phyloP scores from a whole-genome alignment of 2,888 invertebrate species.

The Parnassius apollo region DNA sequence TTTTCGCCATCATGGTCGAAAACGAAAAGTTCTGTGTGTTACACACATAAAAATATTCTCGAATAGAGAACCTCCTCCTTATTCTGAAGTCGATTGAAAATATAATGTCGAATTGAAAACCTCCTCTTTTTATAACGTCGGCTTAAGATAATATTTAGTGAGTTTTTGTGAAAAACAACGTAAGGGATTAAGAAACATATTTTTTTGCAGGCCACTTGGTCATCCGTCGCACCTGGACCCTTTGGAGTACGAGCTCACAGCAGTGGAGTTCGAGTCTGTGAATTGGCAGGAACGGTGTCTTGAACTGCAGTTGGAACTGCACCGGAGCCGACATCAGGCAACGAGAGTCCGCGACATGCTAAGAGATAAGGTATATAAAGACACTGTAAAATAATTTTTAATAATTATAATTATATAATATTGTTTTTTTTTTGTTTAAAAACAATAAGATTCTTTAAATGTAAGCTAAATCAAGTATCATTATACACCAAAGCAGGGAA shows the following conservation, averaged over 20 bases:
- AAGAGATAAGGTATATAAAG: conserved; percentile 88
- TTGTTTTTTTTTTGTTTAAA: neutral
- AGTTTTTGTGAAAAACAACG: no score
- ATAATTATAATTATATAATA: no score
- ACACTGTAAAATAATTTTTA: no score
- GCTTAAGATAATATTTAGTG: no score
- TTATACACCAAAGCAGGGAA: no score
- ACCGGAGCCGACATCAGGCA: conserved; percentile 92
- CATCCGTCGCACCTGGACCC: conserved; percentile 69
- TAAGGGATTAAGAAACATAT: neutral
- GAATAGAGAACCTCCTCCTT: no score
- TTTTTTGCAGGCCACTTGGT: conserved; percentile 57
- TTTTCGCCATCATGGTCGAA: no score
- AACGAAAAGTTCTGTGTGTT: no score
- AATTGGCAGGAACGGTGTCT: conserved; percentile 95
- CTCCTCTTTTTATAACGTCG: no score
- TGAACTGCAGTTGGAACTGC: conserved; percentile 91
- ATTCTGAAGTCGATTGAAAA: no score
- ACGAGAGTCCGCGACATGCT: conserved; percentile 93
- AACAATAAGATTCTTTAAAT: neutral
- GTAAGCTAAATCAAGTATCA: neutral
- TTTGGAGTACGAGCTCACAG: conserved; percentile 65
- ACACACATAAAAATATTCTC: no score
- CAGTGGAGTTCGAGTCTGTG: conserved; percentile 74
- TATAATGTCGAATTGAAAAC: no score